Base-by-base conservation (phyloP, 1,140 invertebrate genomes). In the Choristoneura fumiferana region DNA sequence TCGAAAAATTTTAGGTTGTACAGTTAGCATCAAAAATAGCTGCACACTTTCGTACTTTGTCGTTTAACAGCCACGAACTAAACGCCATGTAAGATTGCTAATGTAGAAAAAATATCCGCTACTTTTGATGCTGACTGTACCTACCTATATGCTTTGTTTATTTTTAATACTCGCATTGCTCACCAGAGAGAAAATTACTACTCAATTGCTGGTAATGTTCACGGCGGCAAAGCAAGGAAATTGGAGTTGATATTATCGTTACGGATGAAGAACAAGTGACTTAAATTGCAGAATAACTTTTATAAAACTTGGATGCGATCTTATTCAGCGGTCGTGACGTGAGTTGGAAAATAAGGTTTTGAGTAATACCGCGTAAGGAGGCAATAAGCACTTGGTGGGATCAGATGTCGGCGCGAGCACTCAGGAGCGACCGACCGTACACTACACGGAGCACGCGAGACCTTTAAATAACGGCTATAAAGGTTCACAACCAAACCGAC, bases 281-380 rank as follows among this genome's bases (percentile, higher is more conserved):
- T 49, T n/a, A 49, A 49, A 49, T 49, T 49, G 43, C 43, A 49
- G 18, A 33, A 18, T 33, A 49, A 49, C 18, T 49, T 49, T 49
- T 18, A 12, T n/a, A 5, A 5, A 49, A 49, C 43, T 49, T 14
- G 12, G 43, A 49, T 17, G n/a, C 1, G 17, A 49, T 49, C 22
- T 13, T 17, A 49, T 49, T 49, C 17, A 49, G 43, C 8, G 22
- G 43, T 49, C 22, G 43, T 18, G 43, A 12, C 43, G n/a, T 18
- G n/a, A 22, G 18, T 29, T 18, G 17, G 43, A 3, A 18, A 49
- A 49, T 49, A 49, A 49, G 43, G 22, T 49, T 22, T 49, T 18
- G 43, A 49, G 43, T 49, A 22, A 49, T n/a, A 49, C 17, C 18
- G 8, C 2, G 22, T 29, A 29, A 29, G 2, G 43, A 29, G 12